A percentile compares a stretch with the other conserved stretches of the same genome.
phyloP scores from a whole-genome alignment of 2,888 invertebrate genomes.

The Standfussiana lucernea region DNA sequence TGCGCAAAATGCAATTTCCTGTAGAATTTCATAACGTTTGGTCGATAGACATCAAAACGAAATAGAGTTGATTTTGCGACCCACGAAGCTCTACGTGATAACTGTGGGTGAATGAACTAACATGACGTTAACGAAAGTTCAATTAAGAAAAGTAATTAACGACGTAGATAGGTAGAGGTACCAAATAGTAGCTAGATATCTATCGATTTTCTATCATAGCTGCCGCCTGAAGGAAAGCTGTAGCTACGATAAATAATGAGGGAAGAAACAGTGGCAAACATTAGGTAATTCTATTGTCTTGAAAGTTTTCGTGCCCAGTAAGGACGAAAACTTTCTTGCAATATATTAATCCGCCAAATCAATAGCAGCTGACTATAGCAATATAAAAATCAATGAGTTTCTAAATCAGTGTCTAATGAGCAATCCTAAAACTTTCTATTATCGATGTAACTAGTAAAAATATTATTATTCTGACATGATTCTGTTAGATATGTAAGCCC shows the following conservation, averaged over 20 bases:
- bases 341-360: slow-evolving; percentile 8
- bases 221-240: not conserved
- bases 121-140: slow-evolving; percentile 16
- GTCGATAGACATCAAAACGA: slow-evolving; percentile 30
- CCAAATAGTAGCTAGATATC: not conserved
- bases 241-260: not conserved
- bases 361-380: not conserved
- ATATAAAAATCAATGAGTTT: not conserved
- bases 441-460: not conserved
- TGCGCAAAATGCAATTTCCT: slow-evolving; percentile 50
- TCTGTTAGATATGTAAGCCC: not conserved
- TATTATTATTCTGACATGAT: not conserved
- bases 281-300: not conserved
- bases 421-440: slow-evolving; percentile 5
- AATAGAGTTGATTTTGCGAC: slow-evolving; percentile 18
- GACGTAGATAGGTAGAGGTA: not conserved
- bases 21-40: slow-evolving; percentile 29
- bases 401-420: slow-evolving; percentile 18
- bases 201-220: slow-evolving; percentile 6
- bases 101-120: slow-evolving; percentile 17
- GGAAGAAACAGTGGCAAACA: not conserved
- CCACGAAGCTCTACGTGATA: slow-evolving; percentile 2
- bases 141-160: slow-evolving; percentile 33
- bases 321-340: not conserved
- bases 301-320: too few relatives aligned